Evolutionary conservation across 2,888 invertebrate species (phyloP).

Genomic region (Pammene fasciana): DNA sequence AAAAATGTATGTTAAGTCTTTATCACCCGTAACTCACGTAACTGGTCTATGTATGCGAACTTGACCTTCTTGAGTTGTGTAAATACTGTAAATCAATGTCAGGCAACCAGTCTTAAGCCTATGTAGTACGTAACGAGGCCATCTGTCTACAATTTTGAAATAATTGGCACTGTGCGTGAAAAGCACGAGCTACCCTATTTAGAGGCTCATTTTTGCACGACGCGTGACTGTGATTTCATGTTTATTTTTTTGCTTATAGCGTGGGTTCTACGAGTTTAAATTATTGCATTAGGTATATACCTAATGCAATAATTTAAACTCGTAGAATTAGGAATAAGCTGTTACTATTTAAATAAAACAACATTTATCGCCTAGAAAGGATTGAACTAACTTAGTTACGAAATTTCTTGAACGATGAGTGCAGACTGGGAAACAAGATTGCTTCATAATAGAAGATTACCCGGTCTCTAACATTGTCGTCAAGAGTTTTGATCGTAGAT

Average conservation of each 20-base stretch:
- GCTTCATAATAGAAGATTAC: conserved; percentile 3
- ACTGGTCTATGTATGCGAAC: conserved; percentile 26
- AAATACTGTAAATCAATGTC: conserved; percentile 24
- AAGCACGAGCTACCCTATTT: neutral
- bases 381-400: neutral
- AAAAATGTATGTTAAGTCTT: conserved; percentile 15
- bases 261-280: too few relatives aligned
- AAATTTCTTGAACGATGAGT: neutral
- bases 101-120: conserved; percentile 29
- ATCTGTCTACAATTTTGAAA: neutral
- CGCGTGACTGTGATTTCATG: neutral
- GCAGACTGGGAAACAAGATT: neutral
- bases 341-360: too few relatives aligned
- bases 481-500: neutral
- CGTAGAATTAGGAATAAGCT: too few relatives aligned
- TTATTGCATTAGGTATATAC: too few relatives aligned
- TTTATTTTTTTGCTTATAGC: too few relatives aligned
- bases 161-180: neutral
- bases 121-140: conserved; percentile 5
- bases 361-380: neutral
- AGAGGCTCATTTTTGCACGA: neutral
- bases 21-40: conserved; percentile 3
- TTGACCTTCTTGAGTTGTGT: conserved; percentile 31
- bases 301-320: too few relatives aligned
- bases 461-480: neutral